phyloP scores from a whole-genome alignment of 1,140 invertebrate species.

The Aleiodes sp. region DNA sequence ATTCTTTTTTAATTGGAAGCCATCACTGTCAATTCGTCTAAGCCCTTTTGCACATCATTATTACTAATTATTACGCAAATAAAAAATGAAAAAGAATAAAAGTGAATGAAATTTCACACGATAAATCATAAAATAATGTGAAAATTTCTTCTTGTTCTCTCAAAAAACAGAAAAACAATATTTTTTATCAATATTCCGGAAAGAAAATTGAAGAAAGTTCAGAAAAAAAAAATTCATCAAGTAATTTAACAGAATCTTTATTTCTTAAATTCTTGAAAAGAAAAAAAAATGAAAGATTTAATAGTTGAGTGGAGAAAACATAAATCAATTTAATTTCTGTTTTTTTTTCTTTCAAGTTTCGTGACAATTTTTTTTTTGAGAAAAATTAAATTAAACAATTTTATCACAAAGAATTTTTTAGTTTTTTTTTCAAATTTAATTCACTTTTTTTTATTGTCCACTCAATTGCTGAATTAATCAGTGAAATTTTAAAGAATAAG shows the following conservation, averaged over 20 bases:
- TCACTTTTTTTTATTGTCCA: too few relatives aligned
- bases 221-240: neutral
- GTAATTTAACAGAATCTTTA: neutral
- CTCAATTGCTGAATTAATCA: too few relatives aligned
- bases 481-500: too few relatives aligned
- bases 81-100: neutral
- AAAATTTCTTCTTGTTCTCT: neutral
- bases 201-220: neutral
- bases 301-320: too few relatives aligned
- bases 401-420: too few relatives aligned
- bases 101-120: too few relatives aligned
- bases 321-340: too few relatives aligned
- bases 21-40: slow-evolving; percentile 4
- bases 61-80: neutral
- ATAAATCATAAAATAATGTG: neutral
- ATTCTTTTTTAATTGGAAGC: slow-evolving; percentile 7
- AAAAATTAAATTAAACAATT: too few relatives aligned
- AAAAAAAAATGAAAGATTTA: neutral
- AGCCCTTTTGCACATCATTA: neutral
- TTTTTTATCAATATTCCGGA: slow-evolving; percentile 4
- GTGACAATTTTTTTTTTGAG: too few relatives aligned
- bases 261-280: neutral
- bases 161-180: neutral
- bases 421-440: too few relatives aligned
- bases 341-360: too few relatives aligned